Conservation (phyloP, 1,140 invertebrate species). For the Drosophila baimaii region DNA sequence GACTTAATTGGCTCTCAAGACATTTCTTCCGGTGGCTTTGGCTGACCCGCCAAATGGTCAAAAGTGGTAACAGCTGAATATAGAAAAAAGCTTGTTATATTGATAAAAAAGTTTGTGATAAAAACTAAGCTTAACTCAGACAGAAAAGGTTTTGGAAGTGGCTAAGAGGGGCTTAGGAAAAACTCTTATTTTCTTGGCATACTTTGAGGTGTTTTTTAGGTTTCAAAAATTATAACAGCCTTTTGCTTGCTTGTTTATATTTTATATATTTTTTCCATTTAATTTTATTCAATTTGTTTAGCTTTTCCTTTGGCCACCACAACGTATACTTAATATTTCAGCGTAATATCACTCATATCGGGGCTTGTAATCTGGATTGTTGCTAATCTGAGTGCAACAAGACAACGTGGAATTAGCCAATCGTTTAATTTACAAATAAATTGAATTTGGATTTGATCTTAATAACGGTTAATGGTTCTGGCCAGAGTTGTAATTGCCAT, state of each 20-base stretch:
- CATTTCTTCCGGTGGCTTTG: conserved; percentile 49
- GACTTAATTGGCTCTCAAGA: conserved; percentile 61
- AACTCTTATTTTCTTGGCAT: background rate
- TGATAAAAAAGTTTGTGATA: background rate
- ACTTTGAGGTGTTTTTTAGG: conserved; percentile 13
- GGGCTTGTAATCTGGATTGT: conserved; percentile 22
- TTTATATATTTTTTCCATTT: no score
- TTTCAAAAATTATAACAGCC: background rate
- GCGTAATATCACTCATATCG: conserved; percentile 27
- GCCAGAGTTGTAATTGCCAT: conserved; percentile 41
- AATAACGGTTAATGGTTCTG: conserved; percentile 65
- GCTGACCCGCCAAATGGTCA: conserved; percentile 23
- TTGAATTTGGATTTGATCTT: conserved; percentile 61
- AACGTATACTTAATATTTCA: conserved; percentile 54
- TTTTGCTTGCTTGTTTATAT: conserved; percentile 17
- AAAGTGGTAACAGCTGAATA: conserved; percentile 7
- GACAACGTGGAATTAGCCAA: conserved; percentile 44
- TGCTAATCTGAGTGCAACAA: conserved; percentile 37
- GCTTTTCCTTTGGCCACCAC: conserved; percentile 10
- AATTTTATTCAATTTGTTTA: background rate
- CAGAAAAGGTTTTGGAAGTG: background rate
- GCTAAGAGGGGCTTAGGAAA: background rate
- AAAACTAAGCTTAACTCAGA: background rate
- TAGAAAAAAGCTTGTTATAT: conserved; percentile 3
- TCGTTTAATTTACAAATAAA: conserved; percentile 63